Base-by-base conservation (phyloP, 2,888 invertebrate species). In the Polyommatus icarus region DNA sequence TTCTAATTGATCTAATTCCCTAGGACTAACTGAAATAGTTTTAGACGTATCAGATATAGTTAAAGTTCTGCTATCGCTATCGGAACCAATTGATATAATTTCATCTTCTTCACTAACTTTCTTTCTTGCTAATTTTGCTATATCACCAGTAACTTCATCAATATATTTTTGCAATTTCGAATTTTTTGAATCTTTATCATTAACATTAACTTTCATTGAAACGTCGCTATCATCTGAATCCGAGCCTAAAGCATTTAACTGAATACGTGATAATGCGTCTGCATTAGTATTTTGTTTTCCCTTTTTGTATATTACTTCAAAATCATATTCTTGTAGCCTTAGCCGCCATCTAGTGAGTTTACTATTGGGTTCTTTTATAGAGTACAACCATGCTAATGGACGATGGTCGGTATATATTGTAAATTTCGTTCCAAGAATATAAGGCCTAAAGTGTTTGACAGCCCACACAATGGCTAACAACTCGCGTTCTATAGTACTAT, bases 371-470 rank as follows among this genome's bases (percentile, higher is more conserved):
- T 82, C 82, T 59, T 82, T 82, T 15, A 81, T 71, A 7, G 80
- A 81, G 24, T 81, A 72, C 10, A 81, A 46, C 82, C 82, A 81
- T 1, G 78, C 78, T 3, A 82, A 72, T 24, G 82, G 79, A n/a
- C 78, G 72, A 76, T 80, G 80, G 36, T 82, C 81, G 3, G 80
- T 81, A 29, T 76, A 78, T 20, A 81, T 81, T 1, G 32, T 81
- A 59, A 88, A 87, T 73, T 84, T 83, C 29, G 79, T 80, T 10
- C 87, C 87, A 71, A 83, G 86, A 1, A 88, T 57, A 76, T 87
- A 87, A 1, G 84, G 84, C 77, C 85, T 78, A 75, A 77, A 86
- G 54, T 81, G 71, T 71, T 80, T 80, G 2, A 76, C 46, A 3
- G 81, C 81, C 83, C 82, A 83, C 0, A 82, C 61, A 10, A 82